A percentile compares a stretch with the other conserved stretches of the same genome.
Evolutionary conservation across 2,888 invertebrate species (phyloP).

Genomic region (Maniola hyperantus): DNA sequence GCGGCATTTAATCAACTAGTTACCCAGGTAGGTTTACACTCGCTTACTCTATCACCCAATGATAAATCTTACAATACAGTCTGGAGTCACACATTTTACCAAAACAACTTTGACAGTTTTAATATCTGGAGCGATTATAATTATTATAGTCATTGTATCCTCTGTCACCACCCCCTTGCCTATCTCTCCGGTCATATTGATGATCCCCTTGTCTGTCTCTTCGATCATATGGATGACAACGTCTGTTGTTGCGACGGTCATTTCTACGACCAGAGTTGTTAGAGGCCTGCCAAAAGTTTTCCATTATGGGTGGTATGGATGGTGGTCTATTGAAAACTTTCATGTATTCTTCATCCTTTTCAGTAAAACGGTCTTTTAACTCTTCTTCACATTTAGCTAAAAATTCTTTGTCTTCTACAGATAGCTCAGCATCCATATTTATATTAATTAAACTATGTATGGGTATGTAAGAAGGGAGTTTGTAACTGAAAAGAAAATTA

Average conservation of each 20-base stretch:
- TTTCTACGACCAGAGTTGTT: constrained; percentile 57
- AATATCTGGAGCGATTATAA: constrained; percentile 30
- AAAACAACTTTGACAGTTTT: background rate
- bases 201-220: constrained; percentile 45
- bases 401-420: constrained; percentile 83
- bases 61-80: background rate
- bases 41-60: too few species aligned
- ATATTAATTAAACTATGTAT: constrained; percentile 22
- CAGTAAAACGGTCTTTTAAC: constrained; percentile 84
- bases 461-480: constrained; percentile 53
- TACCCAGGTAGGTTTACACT: too few species aligned
- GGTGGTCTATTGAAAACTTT: constrained; percentile 65
- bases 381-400: constrained; percentile 84
- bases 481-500: constrained; percentile 11
- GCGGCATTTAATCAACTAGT: too few species aligned
- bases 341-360: constrained; percentile 84
- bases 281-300: constrained; percentile 80
- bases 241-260: constrained; percentile 57
- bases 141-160: constrained; percentile 41
- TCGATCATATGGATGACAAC: constrained; percentile 51
- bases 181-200: constrained; percentile 48
- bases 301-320: constrained; percentile 82
- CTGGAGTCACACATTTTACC: background rate
- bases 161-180: constrained; percentile 43
- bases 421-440: constrained; percentile 62